Conservation (phyloP, 2,797 vertebrate species). For the Chloroceryle inda region DNA sequence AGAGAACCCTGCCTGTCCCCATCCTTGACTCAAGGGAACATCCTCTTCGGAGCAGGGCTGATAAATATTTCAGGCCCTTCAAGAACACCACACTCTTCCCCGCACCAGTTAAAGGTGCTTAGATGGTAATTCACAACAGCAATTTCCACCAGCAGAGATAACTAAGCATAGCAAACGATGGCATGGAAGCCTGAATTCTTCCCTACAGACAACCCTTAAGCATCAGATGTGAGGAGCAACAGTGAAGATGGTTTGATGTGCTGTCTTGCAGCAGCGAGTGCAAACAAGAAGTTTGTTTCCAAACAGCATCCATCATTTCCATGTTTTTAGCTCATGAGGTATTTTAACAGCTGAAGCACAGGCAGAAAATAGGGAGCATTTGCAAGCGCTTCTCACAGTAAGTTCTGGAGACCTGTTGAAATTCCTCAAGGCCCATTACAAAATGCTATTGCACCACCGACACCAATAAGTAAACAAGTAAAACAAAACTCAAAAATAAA, state of each 20-base stretch:
- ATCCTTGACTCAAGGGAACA: too few relatives aligned
- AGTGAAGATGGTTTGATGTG: fast-evolving
- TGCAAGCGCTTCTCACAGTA: background rate
- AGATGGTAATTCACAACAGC: background rate
- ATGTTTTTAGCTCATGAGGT: background rate
- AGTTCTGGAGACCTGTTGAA: background rate
- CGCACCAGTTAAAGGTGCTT: background rate
- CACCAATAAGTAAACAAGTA: background rate
- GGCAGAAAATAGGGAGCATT: background rate
- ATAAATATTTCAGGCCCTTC: background rate
- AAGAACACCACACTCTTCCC: background rate
- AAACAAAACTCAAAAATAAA: too few relatives aligned
- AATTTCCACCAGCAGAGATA: background rate
- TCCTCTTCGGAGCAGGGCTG: too few relatives aligned
- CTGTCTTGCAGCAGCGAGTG: background rate
- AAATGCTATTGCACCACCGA: background rate
- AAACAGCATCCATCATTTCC: background rate
- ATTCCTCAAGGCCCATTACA: fast-evolving
- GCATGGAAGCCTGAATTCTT: background rate
- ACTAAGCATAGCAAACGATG: background rate
- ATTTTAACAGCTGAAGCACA: too few relatives aligned
- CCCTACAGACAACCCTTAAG: background rate
- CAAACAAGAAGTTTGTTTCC: background rate
- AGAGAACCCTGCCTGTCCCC: background rate
- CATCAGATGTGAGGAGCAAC: background rate